These are phyloP conservation scores for mouse (Mus musculus) DNA, from an alignment of 2,113 vertebrate species.

Conservation along the genomic window GRCm39 chrX:43059501-43060000, in stretches of 20 bases:
- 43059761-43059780: not conserved
- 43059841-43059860: not conserved
- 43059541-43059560: too few species aligned
- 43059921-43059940: not conserved
- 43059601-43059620: not conserved
- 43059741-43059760: not conserved
- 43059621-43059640: not conserved
- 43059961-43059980: not conserved
- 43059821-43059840: not conserved
- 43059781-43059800: conserved; percentile 6
- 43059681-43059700: not conserved
- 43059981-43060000: not conserved
- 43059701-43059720: not conserved
- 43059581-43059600: not conserved
- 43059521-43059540: too few species aligned
- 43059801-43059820: not conserved
- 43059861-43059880: not conserved
- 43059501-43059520: not conserved
- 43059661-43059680: conserved; percentile 29
- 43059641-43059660: not conserved
- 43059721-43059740: not conserved
- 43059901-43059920: not conserved
- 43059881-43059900: not conserved
- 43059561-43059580: not conserved
- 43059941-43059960: not conserved